Evolutionary conservation across 2,113 vertebrate genomes (phyloP), one percentile per base, ranked within the genome.

Genomic region (Gyps fulvus): DNA sequence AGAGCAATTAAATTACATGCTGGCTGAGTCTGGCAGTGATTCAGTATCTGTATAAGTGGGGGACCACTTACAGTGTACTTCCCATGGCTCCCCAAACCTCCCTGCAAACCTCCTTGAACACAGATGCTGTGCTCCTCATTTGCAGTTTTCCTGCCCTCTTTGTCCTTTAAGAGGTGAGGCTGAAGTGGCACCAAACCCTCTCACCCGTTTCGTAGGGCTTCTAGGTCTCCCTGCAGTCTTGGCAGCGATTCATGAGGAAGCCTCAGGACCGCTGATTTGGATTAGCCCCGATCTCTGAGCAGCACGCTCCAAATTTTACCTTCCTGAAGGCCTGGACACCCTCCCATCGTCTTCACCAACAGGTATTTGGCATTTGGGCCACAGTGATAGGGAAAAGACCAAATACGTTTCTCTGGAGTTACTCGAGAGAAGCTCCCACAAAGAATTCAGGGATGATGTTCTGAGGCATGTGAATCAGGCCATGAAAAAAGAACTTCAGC

Each of bases 401-500:
- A 29, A 79, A 78, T 5, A 6, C 1, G 9, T 76, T 83, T 52
- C 29, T 61, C n/a, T 40, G 72, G 25, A 77, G 40, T 54, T 61
- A 29, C 57, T 72, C 0, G 0, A 69, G 40, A 67, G 59, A 83
- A 52, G 17, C 40, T 88, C 58, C 66, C 82, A 57, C 0, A 0
- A 59, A 59, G 45, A 89, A 73, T 54, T 71, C 0, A 3, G 34
- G 34, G 47, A 42, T 62, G 43, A 42, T 58, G 15, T 13, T 92
- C 50, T 42, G 10, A 63, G 21, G 29, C 5, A 42, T 57, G 45
- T 47, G 43, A 93, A 84, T 87, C 63, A 49, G 89, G 32, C 65
- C 89, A 57, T 3, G 57, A 91, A 83, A 27, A 87, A 61, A 90
- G 90, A 83, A 29, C 22, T 79, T 67, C 16, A 61, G 34, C 34